Base-by-base conservation (phyloP, 2,797 vertebrate genomes). In the Parambassis ranga region DNA sequence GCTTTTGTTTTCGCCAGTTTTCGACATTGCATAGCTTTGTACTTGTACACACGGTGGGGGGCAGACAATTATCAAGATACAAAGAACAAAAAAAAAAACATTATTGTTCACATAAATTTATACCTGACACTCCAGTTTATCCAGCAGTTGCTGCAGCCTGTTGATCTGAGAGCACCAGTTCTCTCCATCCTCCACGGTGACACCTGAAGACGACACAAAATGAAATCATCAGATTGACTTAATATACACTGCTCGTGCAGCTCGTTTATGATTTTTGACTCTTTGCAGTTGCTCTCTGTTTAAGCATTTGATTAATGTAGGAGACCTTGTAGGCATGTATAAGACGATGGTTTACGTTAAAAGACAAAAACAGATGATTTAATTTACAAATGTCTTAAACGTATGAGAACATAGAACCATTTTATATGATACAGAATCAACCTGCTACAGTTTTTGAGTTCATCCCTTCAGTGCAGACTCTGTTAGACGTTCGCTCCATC, bases 41-140 rank as follows among this genome's bases (percentile, higher is more conserved):
- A 33, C 7, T 14, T 14, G 33, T 32, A 31, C 31, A 5, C 20
- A 23, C 26, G 22, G 26, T 1, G n/a, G 43, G 43, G 9, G 23
- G 41, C 41, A 0, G 24, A 44, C 16, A 44, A 44, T 27, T 24
- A 44, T 27, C 11, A 44, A 44, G 23, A 43, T 26, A 4, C n/a
- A 26, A 26, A 43, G 23, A n/a, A 26, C 5, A 26, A 39, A 26
- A 42, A 36, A 22, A 36, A 31, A 27, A 4, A 11, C 3, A 14
- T 9, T 41, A 22, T 18, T 10, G 14, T 46, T 9, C 2, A 19
- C 7, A 20, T 10, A 24, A 39, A 5, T 46, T 28, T 19, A 1
- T 79, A 99, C 97, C 94, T 96, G 95, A 85, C 91, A 94, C 89
- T 98, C 96, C 36, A 98, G 89, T 77, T 98, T 96, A 80, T 96